Conservation (phyloP, 1,140 invertebrate species). For the Dufourea novaeangliae region DNA sequence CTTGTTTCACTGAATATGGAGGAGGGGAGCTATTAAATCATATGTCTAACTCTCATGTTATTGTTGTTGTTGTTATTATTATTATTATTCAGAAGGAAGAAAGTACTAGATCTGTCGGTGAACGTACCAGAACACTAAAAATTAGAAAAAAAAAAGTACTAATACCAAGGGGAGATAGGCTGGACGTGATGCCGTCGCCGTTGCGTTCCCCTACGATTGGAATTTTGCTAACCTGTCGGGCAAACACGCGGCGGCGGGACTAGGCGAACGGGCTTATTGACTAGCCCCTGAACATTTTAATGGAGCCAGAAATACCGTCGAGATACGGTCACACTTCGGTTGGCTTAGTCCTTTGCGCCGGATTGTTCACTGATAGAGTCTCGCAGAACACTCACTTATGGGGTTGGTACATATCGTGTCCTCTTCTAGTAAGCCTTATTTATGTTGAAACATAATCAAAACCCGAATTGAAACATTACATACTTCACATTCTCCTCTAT, state of each 20-base stretch:
- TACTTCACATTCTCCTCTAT: no score
- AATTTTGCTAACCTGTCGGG: conserved; percentile 62
- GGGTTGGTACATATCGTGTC: conserved; percentile 5
- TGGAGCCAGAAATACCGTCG: conserved; percentile 62
- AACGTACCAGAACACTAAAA: no score
- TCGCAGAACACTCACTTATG: not conserved
- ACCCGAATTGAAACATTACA: not conserved
- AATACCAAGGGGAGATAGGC: conserved; percentile 7
- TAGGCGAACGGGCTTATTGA: conserved; percentile 48
- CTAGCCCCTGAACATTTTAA: conserved; percentile 58
- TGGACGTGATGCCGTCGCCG: no score
- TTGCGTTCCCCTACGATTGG: conserved; percentile 37
- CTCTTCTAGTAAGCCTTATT: no score
- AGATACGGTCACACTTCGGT: conserved; percentile 55
- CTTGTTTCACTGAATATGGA: no score
- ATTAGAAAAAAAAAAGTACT: no score
- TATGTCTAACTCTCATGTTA: no score
- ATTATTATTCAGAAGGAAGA: no score
- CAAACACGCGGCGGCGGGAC: conserved; percentile 47
- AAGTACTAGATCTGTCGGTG: no score
- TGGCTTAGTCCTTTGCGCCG: conserved; percentile 27
- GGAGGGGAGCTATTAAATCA: no score
- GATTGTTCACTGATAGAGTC: not conserved
- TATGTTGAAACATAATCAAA: no score
- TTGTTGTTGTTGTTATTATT: no score